Conservation (phyloP, 2,797 vertebrate species). For the Sorex maritimensis region DNA sequence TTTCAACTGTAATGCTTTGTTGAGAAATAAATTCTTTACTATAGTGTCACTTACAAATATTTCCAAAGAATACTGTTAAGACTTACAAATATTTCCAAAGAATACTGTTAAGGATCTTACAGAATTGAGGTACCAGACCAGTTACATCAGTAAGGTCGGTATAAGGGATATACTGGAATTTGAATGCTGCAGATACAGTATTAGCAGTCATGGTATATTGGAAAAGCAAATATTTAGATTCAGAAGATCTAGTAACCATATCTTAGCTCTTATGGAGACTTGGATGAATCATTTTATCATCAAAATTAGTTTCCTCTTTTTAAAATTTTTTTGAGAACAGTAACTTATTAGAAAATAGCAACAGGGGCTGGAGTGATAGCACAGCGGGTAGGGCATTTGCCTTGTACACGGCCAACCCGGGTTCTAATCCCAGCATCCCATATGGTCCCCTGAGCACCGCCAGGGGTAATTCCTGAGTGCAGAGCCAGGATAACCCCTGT, state of each 20-base stretch:
- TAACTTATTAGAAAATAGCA: not conserved
- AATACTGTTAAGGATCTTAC: conserved; percentile 10
- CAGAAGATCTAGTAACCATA: not conserved
- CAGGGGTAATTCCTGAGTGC: too few species aligned
- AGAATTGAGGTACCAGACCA: not conserved
- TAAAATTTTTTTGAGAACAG: conserved; percentile 45
- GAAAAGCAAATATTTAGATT: not conserved
- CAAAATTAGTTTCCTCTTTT: not conserved
- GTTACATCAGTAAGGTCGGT: not conserved
- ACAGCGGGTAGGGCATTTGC: too few species aligned
- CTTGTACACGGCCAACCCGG: too few species aligned
- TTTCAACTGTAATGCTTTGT: not conserved
- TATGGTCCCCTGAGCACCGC: too few species aligned
- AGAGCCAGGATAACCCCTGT: too few species aligned
- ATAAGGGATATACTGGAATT: not conserved
- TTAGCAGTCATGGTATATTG: not conserved
- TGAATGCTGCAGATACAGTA: not conserved
- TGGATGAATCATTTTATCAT: not conserved
- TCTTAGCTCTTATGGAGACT: not conserved
- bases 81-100: not conserved
- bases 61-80: not conserved
- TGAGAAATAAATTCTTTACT: conserved; percentile 20
- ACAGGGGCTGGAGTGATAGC: too few species aligned
- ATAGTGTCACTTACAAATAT: not conserved
- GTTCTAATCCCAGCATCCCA: too few species aligned